phyloP scores from a whole-genome alignment of 2,113 vertebrate species.

The Rhipidura dahli region DNA sequence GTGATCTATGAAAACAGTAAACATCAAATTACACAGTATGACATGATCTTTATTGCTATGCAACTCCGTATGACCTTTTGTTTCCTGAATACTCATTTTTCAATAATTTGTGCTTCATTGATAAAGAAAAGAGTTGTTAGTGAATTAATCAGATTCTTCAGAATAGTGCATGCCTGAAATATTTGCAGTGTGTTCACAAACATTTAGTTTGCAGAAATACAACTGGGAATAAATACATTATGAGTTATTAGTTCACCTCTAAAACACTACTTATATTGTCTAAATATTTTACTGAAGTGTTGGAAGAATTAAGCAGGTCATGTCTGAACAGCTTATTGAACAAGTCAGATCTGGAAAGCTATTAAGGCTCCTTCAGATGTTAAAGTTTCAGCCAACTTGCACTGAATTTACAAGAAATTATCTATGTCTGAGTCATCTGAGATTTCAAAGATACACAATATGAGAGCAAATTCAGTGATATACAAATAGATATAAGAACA shows the following conservation, averaged over 20 bases:
- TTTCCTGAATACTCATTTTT: neutral
- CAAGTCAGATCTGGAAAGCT: constrained; percentile 52
- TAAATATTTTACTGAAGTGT: neutral
- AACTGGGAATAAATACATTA: neutral
- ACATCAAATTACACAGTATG: neutral
- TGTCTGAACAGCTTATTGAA: constrained; percentile 37
- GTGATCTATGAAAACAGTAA: neutral
- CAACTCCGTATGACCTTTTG: neutral
- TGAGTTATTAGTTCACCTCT: neutral
- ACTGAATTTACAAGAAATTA: constrained; percentile 29
- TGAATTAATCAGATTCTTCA: neutral
- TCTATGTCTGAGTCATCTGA: constrained; percentile 11
- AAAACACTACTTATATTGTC: neutral
- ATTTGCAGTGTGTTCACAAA: neutral
- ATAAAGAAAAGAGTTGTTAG: neutral
- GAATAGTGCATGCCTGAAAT: neutral
- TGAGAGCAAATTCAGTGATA: neutral
- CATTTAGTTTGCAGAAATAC: neutral
- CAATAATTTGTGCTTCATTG: neutral
- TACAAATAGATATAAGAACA: neutral
- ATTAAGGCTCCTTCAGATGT: constrained; percentile 21
- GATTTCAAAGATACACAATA: neutral
- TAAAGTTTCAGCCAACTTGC: neutral
- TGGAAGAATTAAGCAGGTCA: constrained; percentile 17
- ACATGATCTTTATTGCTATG: neutral